Conservation (phyloP, 2,888 invertebrate species). For the Chaitophorus viminalis region DNA sequence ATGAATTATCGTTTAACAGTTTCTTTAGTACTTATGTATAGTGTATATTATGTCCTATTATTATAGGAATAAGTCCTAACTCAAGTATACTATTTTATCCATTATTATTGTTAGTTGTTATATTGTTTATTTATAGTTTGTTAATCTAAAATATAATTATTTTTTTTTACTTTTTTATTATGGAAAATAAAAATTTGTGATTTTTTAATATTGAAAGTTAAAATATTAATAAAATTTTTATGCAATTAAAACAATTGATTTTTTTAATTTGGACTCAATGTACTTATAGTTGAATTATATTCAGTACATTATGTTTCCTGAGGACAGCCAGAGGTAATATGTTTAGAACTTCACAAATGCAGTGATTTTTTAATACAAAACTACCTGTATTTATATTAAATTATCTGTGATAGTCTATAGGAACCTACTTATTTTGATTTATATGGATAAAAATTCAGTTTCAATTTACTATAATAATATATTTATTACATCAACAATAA, state of each 20-base stretch:
- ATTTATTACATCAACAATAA: too few species aligned
- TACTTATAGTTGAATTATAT: background rate
- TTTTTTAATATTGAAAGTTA: too few species aligned
- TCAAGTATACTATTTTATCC: conserved; percentile 38
- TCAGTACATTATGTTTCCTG: too few species aligned
- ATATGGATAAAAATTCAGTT: too few species aligned
- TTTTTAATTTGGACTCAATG: background rate
- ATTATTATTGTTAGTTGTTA: background rate
- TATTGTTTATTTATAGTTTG: background rate
- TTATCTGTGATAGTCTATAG: too few species aligned
- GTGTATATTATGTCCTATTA: background rate
- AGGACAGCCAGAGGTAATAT: too few species aligned
- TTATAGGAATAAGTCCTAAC: conserved; percentile 8
- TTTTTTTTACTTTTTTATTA: background rate
- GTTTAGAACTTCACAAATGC: too few species aligned
- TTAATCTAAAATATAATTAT: background rate
- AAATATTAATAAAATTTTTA: too few species aligned
- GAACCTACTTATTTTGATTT: too few species aligned
- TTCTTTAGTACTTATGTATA: background rate
- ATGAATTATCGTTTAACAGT: background rate
- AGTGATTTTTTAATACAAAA: too few species aligned
- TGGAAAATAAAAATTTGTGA: background rate
- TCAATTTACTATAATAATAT: too few species aligned
- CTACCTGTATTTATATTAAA: too few species aligned
- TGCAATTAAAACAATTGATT: background rate